Evolutionary conservation across 2,113 vertebrate species (phyloP), one percentile per base, ranked within the genome.

Genomic region (Calonectris borealis): DNA sequence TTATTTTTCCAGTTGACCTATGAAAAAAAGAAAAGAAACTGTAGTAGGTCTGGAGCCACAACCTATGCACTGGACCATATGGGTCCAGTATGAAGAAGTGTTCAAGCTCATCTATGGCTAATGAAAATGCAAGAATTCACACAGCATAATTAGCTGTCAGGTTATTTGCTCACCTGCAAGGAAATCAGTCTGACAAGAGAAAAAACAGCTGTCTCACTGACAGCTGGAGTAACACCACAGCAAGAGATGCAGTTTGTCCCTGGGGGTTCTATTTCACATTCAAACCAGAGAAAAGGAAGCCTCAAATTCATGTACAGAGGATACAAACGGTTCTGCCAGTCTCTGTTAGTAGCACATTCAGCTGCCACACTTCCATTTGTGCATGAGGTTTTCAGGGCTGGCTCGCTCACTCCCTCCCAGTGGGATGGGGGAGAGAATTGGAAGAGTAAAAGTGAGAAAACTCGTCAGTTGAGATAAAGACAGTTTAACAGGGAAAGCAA

Each of bases 361-460:
- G 40, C 31, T 69, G 61, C 31, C 65, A 36, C 57, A 25, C 17
- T 82, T 58, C 7, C 17, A 25, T 44, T 86, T 18, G 2, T 88
- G 7, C 13, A 25, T 52, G 19, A 76, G 29, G 7, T 68, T 65
- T 87, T 42, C 73, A 46, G 21, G 22, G 12, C 71, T 52, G 2
- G 0, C 11, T 76, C 1, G 0, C 20, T 62, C 10, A 13, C 16
- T 62, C 13, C 4, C 7, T 11, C 4, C 6, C 0, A 0, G 9
- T 31, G 25, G 16, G 24, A 42, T 22, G 7, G 9, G 5, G 20
- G 19, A 62, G 29, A 34, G 11, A 62, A 55, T 19, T 0, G 0
- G 40, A 77, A 62, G 6, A 1, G 19, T 32, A 20, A 26, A 75
- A 70, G 29, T 62, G 20, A 62, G 16, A 60, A 69, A 61, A 73